Evolutionary conservation across 37 sponge, comb jelly and placozoan species (phyloP).

Genomic region (Cladorhizidae sp.): DNA sequence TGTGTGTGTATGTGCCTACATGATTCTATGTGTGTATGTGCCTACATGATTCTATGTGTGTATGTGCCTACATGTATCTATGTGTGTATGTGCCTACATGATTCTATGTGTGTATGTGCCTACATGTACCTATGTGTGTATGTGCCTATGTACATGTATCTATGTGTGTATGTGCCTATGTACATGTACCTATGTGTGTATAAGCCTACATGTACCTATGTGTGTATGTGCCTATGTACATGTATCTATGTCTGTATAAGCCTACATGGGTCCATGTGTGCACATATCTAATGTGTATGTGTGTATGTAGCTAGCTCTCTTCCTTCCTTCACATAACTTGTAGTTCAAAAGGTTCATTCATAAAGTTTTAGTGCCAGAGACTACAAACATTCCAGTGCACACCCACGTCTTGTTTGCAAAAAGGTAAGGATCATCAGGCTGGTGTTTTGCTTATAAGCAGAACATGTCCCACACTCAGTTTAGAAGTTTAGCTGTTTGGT

Average conservation of each 20-base stretch:
- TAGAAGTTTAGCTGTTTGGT: no score
- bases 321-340: no score
- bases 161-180: neutral
- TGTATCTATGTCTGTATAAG: neutral
- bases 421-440: no score
- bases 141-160: neutral
- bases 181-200: neutral
- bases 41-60: neutral
- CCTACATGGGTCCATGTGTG: neutral
- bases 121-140: neutral
- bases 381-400: no score
- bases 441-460: no score
- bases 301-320: no score
- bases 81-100: neutral
- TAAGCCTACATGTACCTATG: neutral
- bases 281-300: neutral
- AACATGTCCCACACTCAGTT: no score
- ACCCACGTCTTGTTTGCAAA: no score
- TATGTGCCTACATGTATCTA: neutral
- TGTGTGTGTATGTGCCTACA: neutral
- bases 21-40: neutral
- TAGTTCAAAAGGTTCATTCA: no score
- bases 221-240: neutral
- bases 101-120: neutral
- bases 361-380: no score